Base-by-base conservation (phyloP, 92 coral and sea anemone genomes). In the Porites rus region DNA sequence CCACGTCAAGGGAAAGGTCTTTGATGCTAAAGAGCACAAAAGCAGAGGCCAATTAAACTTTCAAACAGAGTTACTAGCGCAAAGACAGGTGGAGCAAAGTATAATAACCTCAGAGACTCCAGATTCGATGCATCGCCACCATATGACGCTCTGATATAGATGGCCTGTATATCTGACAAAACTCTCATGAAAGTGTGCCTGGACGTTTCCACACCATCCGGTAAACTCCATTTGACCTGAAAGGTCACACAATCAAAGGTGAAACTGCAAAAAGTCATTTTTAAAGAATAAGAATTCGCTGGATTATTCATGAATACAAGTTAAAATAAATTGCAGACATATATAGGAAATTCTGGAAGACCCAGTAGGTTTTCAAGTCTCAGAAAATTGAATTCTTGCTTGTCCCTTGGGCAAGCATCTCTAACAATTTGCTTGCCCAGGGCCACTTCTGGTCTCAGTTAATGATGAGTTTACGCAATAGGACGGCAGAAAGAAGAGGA, bases 181-280 rank as follows among this genome's bases (percentile, higher is more conserved):
- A 89, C 98, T 72, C 91, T 89, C 98, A 96, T 94, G 61, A 96
- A 80, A 25, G 92, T 94, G 50, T 51, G 88, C 66, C 99, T 95
- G 51, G 96, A 81, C 12, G 87, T 90, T 51, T 78, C 81, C 21
- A 61, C 67, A 14, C 94, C 95, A 60, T 91, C 93, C 52, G 83
- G 21, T 77, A 67, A 85, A 60, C 85, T 84, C 95, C 95, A 92
- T 24, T 71, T 84, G 72, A 69, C 91, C 95, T 92, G 68, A 51
- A 38, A 24, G 51, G 51, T 60, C 18, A 63, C 9, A 63, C 18
- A 16, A 78, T 20, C 61, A 52, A 56, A 31, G 10, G 3, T 7
- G 20, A 51, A 52, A 3, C 11, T 8, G 28, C 7, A 73, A 10
- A 16, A 38, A 5, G 46, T n/a, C 59, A 43, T 8, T 50, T 18